A percentile compares a stretch with the other conserved stretches of the same genome.
Conservation (phyloP, 2,797 vertebrate species). For the Pagetopsis macropterus region DNA sequence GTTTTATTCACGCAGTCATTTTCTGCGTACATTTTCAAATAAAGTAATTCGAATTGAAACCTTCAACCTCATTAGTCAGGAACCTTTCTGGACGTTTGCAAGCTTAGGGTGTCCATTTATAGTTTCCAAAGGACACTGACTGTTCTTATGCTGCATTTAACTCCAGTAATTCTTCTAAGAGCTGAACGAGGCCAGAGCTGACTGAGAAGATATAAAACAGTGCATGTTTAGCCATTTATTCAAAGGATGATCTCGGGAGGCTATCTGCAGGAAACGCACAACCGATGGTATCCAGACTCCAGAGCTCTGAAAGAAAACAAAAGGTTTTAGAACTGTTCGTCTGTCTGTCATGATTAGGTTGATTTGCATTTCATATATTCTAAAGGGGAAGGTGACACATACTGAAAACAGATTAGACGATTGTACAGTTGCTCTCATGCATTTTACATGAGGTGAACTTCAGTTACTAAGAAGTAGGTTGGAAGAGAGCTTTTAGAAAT, state of each 20-base stretch:
- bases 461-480: constrained; percentile 9
- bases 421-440: constrained; percentile 30
- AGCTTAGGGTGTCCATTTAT: background rate
- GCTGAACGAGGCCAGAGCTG: background rate
- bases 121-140: constrained; percentile 4
- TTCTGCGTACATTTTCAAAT: background rate
- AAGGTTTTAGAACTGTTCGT: constrained; percentile 12
- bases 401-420: constrained; percentile 14
- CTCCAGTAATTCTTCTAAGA: constrained; percentile 3
- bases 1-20: background rate
- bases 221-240: constrained; percentile 50
- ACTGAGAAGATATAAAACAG: constrained; percentile 33
- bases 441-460: constrained; percentile 50
- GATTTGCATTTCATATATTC: constrained; percentile 35
- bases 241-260: constrained; percentile 33
- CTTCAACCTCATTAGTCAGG: background rate
- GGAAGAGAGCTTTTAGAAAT: constrained; percentile 26
- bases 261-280: constrained; percentile 4
- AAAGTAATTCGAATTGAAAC: background rate
- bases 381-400: constrained; percentile 28
- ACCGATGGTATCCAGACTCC: constrained; percentile 4
- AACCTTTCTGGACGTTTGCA: background rate
- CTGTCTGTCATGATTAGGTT: constrained; percentile 32
- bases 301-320: constrained; percentile 25
- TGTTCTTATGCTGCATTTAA: constrained; percentile 8